Base-by-base conservation (phyloP, 2,888 invertebrate genomes). In the Conops quadrifasciatus region DNA sequence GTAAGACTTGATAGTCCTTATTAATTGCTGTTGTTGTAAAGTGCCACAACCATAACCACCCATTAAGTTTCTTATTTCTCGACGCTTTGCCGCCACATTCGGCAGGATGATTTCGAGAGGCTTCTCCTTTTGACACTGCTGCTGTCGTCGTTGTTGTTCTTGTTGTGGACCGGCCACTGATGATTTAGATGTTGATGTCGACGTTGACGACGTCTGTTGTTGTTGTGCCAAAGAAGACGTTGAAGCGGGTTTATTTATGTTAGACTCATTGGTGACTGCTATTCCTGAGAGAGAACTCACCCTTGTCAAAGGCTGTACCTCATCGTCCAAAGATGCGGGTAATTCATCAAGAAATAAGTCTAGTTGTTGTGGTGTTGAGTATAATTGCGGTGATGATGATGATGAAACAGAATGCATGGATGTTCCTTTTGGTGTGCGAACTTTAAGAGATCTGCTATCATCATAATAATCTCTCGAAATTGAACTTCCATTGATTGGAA, bases 91-190 rank as follows among this genome's bases (percentile, higher is more conserved):
- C 15, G 71, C 63, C 24, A 71, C 43, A 16, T 63, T 45, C 53
- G 62, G 71, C 51, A 67, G 67, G 9, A 67, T 43, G 19, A 30
- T 49, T 15, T 71, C 71, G 4, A 53, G 62, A 45, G 62, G 24
- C 21, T 72, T 43, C 28, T 59, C 49, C 19, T 49, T 47, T 59
- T 58, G 51, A 16, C 53, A 36, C 53, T 56, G 67, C 21, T 64
- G 64, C 28, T 28, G 53, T 21, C 21, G 65, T 30, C 49, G 49
- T 51, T 49, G 65, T 51, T 60, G 49, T 51, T 49, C 56, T 51
- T 60, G 59, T 36, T 62, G 71, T 71, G 71, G 71, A 30, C 71
- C 71, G 53, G 71, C 71, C 71, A 71, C 63, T 66, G 19, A 43
- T 45, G 43, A n/a, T 51, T 51, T 58, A 45, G 53, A 19, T 49